These are phyloP conservation scores for Ctenomys sociabilis DNA, from an alignment of 2,113 vertebrate species.

Conservation along the genomic window DNA sequence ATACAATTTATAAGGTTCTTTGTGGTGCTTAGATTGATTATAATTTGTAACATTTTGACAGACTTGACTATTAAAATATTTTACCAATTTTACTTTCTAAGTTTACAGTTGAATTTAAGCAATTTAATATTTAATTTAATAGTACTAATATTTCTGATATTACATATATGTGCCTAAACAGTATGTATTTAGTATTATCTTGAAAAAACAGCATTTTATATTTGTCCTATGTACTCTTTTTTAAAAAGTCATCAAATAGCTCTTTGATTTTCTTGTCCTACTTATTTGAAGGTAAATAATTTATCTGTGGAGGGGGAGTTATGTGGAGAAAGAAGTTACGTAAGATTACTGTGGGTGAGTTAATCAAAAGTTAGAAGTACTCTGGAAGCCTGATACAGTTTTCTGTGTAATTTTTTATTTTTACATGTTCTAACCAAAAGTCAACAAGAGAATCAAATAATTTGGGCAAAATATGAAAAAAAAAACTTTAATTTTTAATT, in stretches of 20 bases:
- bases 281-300: conserved; percentile 78
- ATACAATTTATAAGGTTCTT: conserved; percentile 43
- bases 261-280: conserved; percentile 60
- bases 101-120: conserved; percentile 54
- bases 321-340: conserved; percentile 51
- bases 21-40: conserved; percentile 17
- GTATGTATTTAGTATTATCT: conserved; percentile 45
- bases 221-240: background rate
- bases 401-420: conserved; percentile 71
- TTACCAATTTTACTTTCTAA: conserved; percentile 48
- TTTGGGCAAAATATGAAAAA: conserved; percentile 44
- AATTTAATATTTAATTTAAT: conserved; percentile 46
- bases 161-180: background rate
- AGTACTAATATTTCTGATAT: conserved; percentile 47
- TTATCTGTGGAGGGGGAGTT: conserved; percentile 54
- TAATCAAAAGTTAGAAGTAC: conserved; percentile 73
- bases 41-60: conserved; percentile 59
- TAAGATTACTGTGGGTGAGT: conserved; percentile 64
- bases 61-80: conserved; percentile 50
- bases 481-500: conserved; percentile 63
- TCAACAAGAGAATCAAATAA: conserved; percentile 5
- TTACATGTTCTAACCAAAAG: conserved; percentile 52
- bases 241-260: conserved; percentile 31
- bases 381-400: conserved; percentile 47
- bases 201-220: conserved; percentile 50